Evolutionary conservation across 2,888 invertebrate species (phyloP).

Genomic region (Pseudoips prasinana): DNA sequence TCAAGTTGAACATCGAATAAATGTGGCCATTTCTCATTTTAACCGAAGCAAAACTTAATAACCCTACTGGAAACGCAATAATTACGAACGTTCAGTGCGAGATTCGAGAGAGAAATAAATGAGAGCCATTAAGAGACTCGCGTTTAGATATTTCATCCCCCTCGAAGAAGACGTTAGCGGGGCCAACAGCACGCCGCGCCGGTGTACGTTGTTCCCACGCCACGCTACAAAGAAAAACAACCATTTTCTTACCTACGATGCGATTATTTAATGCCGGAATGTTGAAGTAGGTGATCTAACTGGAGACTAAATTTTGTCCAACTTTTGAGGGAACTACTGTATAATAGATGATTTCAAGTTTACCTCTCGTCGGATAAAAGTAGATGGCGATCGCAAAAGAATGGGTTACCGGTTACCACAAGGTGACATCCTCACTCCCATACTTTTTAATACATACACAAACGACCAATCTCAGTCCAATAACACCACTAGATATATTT

Average conservation of each 20-base stretch:
- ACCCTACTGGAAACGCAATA: conserved; percentile 78
- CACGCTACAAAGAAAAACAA: conserved; percentile 49
- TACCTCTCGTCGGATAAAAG: no score
- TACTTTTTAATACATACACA: no score
- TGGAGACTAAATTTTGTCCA: no score
- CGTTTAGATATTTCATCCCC: conserved; percentile 79
- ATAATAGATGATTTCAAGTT: no score
- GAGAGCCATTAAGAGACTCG: conserved; percentile 77
- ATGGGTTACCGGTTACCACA: no score
- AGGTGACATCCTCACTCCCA: no score
- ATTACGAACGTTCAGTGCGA: conserved; percentile 76
- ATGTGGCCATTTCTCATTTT: conserved; percentile 78
- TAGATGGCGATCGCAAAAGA: no score
- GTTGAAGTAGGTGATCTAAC: no score
- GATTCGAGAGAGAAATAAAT: conserved; percentile 78
- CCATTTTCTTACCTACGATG: conserved; percentile 14
- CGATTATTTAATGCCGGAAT: no score
- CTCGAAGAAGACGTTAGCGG: conserved; percentile 75
- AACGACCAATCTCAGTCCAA: no score
- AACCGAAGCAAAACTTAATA: conserved; percentile 79
- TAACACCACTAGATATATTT: no score
- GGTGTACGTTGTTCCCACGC: conserved; percentile 70
- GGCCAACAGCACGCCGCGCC: conserved; percentile 47
- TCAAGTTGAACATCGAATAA: conserved; percentile 75
- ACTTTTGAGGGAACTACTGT: no score